Conservation (phyloP, 1,140 invertebrate species). For the Leucophenga varia region DNA sequence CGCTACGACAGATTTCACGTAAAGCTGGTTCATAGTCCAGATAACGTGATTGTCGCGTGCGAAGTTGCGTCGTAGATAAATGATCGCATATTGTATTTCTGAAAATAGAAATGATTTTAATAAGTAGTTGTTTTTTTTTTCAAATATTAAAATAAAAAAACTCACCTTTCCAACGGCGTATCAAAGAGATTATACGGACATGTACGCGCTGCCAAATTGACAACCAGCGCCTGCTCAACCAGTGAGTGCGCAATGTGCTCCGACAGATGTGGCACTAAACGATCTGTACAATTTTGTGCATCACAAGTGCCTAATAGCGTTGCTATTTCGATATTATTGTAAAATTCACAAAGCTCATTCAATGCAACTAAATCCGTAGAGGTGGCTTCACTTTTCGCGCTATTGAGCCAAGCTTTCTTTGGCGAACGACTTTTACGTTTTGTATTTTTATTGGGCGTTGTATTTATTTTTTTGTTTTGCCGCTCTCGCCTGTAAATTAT, state of each 20-base stretch:
- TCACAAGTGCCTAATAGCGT: constrained; percentile 26
- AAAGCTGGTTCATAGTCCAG: constrained; percentile 63
- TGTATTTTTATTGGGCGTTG: constrained; percentile 4
- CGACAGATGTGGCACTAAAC: constrained; percentile 28
- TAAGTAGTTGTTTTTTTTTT: too few relatives aligned
- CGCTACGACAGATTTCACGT: constrained; percentile 61
- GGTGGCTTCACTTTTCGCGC: constrained; percentile 11
- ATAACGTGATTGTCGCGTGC: constrained; percentile 20
- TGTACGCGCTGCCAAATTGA: constrained; percentile 27
- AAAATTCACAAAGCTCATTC: constrained; percentile 30
- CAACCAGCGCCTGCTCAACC: constrained; percentile 38
- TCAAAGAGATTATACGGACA: constrained; percentile 47
- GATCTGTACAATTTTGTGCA: constrained; percentile 22
- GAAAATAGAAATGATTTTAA: constrained; percentile 1
- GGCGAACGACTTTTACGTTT: constrained; percentile 46
- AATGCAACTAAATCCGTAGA: constrained; percentile 6
- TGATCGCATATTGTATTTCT: constrained; percentile 23
- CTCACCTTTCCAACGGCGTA: constrained; percentile 36
- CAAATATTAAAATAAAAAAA: not conserved
- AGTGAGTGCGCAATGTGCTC: constrained; percentile 41
- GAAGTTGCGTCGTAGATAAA: constrained; percentile 31
- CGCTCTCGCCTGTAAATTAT: constrained; percentile 13
- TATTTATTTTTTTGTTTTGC: not conserved
- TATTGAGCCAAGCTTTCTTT: constrained; percentile 44
- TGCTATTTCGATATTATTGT: constrained; percentile 44